Conservation (phyloP, 2,888 invertebrate species). For the Tineola bisselliella region DNA sequence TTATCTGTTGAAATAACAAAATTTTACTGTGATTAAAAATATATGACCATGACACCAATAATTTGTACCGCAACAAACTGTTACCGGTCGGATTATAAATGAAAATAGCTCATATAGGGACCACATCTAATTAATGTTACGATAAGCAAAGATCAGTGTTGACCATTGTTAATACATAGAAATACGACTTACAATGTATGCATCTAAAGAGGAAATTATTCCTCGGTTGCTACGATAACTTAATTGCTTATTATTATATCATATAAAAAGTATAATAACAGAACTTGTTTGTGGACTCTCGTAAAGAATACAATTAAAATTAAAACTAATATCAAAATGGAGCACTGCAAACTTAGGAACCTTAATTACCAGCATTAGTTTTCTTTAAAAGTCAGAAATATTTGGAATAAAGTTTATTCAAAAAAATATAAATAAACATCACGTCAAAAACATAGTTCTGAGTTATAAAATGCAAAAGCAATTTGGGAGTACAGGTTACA, state of each 20-base stretch:
- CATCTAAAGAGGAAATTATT: background rate
- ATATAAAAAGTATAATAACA: constrained; percentile 7
- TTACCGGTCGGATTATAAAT: background rate
- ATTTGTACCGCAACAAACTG: background rate
- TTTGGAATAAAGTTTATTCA: constrained; percentile 63
- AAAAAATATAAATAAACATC: constrained; percentile 64
- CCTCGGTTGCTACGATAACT: background rate
- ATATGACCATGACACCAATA: background rate
- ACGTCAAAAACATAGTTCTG: constrained; percentile 58
- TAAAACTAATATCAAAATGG: constrained; percentile 12
- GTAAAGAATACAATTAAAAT: constrained; percentile 7
- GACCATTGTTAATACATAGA: background rate
- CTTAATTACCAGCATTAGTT: constrained; percentile 56
- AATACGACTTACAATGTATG: background rate
- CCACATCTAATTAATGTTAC: background rate
- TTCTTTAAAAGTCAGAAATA: constrained; percentile 50
- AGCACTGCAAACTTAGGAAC: constrained; percentile 40
- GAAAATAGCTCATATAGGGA: background rate
- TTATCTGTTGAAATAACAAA: background rate
- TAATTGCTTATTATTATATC: background rate
- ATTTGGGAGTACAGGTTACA: constrained; percentile 49
- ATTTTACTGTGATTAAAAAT: background rate
- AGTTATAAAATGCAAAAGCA: constrained; percentile 49
- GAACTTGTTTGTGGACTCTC: background rate
- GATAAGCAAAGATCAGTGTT: background rate